Conservation (phyloP, 2,888 invertebrate species). For the Shargacucullia verbasci region DNA sequence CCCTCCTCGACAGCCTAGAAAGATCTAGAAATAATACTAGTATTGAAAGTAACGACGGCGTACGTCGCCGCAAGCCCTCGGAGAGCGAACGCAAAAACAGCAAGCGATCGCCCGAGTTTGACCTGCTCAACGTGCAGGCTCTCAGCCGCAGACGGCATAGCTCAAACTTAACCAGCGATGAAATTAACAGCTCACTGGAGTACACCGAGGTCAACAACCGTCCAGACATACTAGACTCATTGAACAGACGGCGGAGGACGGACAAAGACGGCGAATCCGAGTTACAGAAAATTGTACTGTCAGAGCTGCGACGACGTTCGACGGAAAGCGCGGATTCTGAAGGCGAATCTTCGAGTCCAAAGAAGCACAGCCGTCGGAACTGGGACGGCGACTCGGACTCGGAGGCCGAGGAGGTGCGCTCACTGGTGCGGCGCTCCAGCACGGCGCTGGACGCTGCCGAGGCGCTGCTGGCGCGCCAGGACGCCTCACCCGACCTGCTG, state of each 20-base stretch:
- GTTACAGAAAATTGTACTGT: constrained; percentile 78
- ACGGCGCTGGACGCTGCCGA: constrained; percentile 90
- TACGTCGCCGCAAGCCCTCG: constrained; percentile 77
- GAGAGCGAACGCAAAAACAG: constrained; percentile 79
- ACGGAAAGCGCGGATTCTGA: constrained; percentile 82
- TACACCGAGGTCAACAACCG: constrained; percentile 86
- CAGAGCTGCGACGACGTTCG: constrained; percentile 82
- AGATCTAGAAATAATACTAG: constrained; percentile 84
- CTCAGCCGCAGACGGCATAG: constrained; percentile 82
- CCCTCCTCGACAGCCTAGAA: constrained; percentile 83
- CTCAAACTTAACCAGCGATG: constrained; percentile 86
- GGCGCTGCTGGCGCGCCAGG: constrained; percentile 86
- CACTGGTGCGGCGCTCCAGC: constrained; percentile 90
- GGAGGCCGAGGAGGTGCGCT: constrained; percentile 90
- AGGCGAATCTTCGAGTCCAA: constrained; percentile 77
- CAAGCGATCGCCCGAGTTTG: constrained; percentile 85
- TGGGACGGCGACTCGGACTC: constrained; percentile 90
- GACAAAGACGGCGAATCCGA: constrained; percentile 77
- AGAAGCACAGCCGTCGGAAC: constrained; percentile 75
- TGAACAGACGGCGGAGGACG: constrained; percentile 73
- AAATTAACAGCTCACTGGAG: constrained; percentile 84
- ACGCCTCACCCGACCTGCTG: constrained; percentile 83
- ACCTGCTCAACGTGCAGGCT: constrained; percentile 81
- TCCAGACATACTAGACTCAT: constrained; percentile 83
- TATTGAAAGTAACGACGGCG: constrained; percentile 83